Evolutionary conservation across 2,888 invertebrate genomes (phyloP).

Genomic region (Ophion costatus): DNA sequence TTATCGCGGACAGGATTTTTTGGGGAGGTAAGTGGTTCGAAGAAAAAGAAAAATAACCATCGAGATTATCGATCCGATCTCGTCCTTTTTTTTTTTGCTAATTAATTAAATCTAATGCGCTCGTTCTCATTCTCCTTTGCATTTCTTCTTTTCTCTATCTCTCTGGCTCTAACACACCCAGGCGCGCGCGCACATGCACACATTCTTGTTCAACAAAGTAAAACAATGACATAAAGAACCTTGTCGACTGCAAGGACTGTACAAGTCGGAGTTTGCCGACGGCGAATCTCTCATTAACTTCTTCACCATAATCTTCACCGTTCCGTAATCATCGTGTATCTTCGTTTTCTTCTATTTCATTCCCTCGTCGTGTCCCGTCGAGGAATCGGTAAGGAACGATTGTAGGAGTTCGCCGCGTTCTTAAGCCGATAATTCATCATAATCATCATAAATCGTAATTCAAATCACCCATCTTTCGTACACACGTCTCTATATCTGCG

Average conservation of each 20-base stretch:
- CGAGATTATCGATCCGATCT: constrained; percentile 61
- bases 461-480: constrained; percentile 24
- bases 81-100: constrained; percentile 59
- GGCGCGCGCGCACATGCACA: constrained; percentile 41
- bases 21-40: constrained; percentile 54
- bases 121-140: constrained; percentile 55
- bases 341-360: constrained; percentile 63
- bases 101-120: constrained; percentile 64
- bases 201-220: constrained; percentile 70
- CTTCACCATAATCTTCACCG: constrained; percentile 49
- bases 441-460: constrained; percentile 65
- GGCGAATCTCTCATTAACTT: constrained; percentile 71
- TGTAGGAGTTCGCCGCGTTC: constrained; percentile 61
- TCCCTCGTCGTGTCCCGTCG: constrained; percentile 46
- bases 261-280: constrained; percentile 80
- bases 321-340: constrained; percentile 52
- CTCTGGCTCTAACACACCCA: constrained; percentile 26
- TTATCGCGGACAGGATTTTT: constrained; percentile 44
- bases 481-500: constrained; percentile 39
- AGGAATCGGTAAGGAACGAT: constrained; percentile 50
- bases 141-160: constrained; percentile 26
- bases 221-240: constrained; percentile 81
- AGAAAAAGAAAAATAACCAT: constrained; percentile 59
- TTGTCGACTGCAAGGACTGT: constrained; percentile 79
- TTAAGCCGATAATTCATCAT: constrained; percentile 78